phyloP scores from a whole-genome alignment of 2,888 invertebrate species.

The Chromoteleia sp. region DNA sequence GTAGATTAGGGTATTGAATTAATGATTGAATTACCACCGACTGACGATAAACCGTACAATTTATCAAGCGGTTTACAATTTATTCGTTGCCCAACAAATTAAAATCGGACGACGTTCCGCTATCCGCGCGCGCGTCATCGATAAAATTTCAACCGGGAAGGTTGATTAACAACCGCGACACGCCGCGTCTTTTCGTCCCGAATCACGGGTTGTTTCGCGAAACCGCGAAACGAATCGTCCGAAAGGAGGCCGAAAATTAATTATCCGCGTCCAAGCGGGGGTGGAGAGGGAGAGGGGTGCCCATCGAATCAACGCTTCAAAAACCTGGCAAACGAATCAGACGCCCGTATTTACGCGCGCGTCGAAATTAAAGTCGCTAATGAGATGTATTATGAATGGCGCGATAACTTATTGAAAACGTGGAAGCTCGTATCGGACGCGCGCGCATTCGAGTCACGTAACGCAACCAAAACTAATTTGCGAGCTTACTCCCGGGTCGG shows the following conservation, averaged over 20 bases:
- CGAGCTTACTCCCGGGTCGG: conserved; percentile 15
- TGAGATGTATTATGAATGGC: conserved; percentile 27
- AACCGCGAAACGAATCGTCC: no score
- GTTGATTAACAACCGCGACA: no score
- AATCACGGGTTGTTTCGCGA: no score
- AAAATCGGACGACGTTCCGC: neutral
- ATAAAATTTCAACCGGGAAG: conserved; percentile 1
- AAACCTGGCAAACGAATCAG: neutral
- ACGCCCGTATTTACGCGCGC: conserved; percentile 15
- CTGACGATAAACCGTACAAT: conserved; percentile 17
- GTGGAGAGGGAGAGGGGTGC: conserved; percentile 8
- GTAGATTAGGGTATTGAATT: conserved; percentile 48
- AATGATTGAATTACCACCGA: conserved; percentile 43
- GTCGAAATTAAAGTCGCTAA: conserved; percentile 31
- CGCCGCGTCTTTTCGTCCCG: no score
- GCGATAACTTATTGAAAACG: conserved; percentile 37
- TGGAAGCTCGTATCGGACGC: conserved; percentile 6
- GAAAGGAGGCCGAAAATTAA: no score
- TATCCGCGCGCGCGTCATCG: neutral
- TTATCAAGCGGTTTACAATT: conserved; percentile 1
- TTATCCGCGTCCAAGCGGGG: neutral
- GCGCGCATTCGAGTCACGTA: conserved; percentile 41
- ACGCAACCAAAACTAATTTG: conserved; percentile 44
- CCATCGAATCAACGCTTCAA: conserved; percentile 9
- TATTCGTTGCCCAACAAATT: neutral